Evolutionary conservation across 2,797 vertebrate genomes (phyloP).

Genomic region (Sylvia borin): DNA sequence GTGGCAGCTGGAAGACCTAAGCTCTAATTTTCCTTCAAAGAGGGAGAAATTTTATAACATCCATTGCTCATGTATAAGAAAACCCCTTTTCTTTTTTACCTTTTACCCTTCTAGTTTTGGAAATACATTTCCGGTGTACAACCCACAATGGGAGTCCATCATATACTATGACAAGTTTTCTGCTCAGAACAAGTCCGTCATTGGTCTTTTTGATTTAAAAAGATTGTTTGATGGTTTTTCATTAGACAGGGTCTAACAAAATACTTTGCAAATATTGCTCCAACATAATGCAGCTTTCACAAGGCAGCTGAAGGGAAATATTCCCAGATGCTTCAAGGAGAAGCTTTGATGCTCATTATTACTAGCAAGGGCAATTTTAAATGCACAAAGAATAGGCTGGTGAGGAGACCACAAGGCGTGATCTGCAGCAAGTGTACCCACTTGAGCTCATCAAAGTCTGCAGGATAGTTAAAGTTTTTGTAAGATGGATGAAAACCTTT

Average conservation of each 20-base stretch:
- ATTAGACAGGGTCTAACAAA: not conserved
- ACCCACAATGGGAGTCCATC: not conserved
- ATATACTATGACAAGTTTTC: not conserved
- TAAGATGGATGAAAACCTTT: not conserved
- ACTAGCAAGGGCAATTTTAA: not conserved
- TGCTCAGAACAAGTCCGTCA: not conserved
- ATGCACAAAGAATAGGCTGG: not conserved
- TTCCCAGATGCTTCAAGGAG: not conserved
- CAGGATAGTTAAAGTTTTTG: not conserved
- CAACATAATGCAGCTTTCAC: not conserved
- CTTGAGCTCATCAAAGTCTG: not conserved
- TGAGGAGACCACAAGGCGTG: not conserved
- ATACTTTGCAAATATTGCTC: not conserved
- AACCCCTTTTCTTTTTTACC: not conserved
- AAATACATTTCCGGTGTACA: not conserved
- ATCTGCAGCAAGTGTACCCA: not conserved
- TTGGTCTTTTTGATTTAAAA: constrained; percentile 8
- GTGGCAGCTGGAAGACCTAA: constrained; percentile 40
- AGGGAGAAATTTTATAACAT: not conserved
- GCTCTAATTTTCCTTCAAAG: constrained; percentile 18
- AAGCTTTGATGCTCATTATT: not conserved
- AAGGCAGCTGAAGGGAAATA: not conserved
- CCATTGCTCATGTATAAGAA: not conserved
- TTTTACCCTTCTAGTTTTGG: not conserved
- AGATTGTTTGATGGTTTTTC: not conserved